Evolutionary conservation across 2,888 invertebrate species (phyloP).

Genomic region (Dolichopus griseipennis): DNA sequence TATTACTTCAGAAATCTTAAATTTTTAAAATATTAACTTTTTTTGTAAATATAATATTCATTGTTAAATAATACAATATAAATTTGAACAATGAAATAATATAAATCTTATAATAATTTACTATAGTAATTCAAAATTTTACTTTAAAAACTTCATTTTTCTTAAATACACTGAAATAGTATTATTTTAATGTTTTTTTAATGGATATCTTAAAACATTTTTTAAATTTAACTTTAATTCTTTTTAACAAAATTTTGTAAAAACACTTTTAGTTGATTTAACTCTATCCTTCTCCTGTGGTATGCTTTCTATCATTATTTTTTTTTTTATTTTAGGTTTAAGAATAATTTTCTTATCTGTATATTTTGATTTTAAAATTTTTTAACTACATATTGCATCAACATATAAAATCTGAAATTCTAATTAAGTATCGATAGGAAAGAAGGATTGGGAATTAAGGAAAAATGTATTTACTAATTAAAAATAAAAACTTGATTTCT

Average conservation of each 20-base stretch:
- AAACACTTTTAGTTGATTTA: slow-evolving; percentile 2
- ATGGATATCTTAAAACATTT: not conserved
- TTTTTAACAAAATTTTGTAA: not conserved
- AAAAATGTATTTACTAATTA: too few relatives aligned
- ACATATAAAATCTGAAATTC: not conserved
- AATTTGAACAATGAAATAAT: too few relatives aligned
- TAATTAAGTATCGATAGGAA: not conserved
- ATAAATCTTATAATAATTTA: not conserved
- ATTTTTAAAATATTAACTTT: not conserved
- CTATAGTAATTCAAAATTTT: too few relatives aligned
- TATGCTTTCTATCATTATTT: not conserved
- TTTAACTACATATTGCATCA: not conserved
- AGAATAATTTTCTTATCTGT: not conserved
- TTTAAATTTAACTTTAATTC: not conserved
- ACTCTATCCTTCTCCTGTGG: slow-evolving; percentile 4
- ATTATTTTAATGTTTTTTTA: too few relatives aligned
- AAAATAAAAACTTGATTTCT: too few relatives aligned
- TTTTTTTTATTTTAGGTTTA: not conserved
- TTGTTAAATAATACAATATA: too few relatives aligned
- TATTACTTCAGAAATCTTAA: too few relatives aligned
- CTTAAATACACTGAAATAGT: too few relatives aligned
- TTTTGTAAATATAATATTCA: too few relatives aligned
- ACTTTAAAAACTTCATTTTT: too few relatives aligned
- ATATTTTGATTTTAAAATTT: not conserved
- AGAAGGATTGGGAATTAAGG: not conserved